phyloP scores from a whole-genome alignment of 2,888 invertebrate genomes.

The Stomorhina lunata region DNA sequence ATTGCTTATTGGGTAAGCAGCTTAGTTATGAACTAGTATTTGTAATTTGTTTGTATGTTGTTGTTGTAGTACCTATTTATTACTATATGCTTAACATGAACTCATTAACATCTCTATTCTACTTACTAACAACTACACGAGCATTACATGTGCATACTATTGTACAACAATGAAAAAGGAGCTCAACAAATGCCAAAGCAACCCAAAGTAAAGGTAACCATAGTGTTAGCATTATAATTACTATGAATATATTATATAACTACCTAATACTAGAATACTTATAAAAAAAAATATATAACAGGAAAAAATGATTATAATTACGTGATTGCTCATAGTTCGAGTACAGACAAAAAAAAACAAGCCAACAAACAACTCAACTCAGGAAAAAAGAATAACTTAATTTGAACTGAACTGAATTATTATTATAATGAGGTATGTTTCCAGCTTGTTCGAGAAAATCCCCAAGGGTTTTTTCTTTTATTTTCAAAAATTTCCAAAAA shows the following conservation, averaged over 20 bases:
- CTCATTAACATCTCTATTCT: slow-evolving; percentile 60
- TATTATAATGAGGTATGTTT: slow-evolving; percentile 36
- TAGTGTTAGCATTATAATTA: slow-evolving; percentile 75
- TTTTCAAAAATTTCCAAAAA: slow-evolving; percentile 4
- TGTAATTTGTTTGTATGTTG: too few species aligned
- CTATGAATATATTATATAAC: slow-evolving; percentile 32
- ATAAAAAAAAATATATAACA: neutral
- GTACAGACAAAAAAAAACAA: neutral
- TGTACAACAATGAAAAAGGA: neutral
- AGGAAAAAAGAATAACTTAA: neutral
- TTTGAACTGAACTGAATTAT: neutral
- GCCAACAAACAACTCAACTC: too few species aligned
- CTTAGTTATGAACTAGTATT: slow-evolving; percentile 25
- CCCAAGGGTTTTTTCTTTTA: neutral
- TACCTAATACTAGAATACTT: too few species aligned
- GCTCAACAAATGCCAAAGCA: slow-evolving; percentile 18
- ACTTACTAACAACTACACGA: too few species aligned
- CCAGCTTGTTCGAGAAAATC: neutral
- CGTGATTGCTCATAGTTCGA: slow-evolving; percentile 64
- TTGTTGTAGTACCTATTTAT: slow-evolving; percentile 23
- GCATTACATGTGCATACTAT: neutral
- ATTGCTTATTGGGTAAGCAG: too few species aligned
- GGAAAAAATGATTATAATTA: slow-evolving; percentile 66
- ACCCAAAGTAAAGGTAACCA: slow-evolving; percentile 59
- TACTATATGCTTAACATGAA: slow-evolving; percentile 62